Evolutionary conservation across 1,140 invertebrate species (phyloP).

Genomic region (Pinna nobilis): DNA sequence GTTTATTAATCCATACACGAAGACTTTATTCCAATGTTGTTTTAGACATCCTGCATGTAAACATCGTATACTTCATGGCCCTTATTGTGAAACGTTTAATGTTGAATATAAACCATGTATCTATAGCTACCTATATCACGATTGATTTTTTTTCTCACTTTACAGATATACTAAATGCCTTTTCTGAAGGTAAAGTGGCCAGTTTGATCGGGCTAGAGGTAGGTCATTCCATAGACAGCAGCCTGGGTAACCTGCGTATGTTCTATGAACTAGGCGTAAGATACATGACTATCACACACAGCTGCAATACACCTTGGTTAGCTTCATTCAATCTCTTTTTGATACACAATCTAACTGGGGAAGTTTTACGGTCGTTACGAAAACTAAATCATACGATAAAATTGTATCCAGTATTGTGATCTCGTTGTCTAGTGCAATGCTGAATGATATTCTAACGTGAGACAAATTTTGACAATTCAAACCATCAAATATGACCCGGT

Average conservation of each 20-base stretch:
- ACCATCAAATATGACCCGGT: no score
- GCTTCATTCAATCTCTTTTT: background rate
- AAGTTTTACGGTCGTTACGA: background rate
- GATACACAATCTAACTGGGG: background rate
- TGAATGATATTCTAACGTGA: no score
- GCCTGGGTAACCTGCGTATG: conserved; percentile 83
- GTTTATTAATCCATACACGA: no score
- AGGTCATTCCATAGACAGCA: conserved; percentile 85
- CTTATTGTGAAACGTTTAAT: no score
- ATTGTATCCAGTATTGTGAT: background rate
- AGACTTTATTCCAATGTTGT: no score
- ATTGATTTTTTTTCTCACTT: background rate
- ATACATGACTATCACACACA: conserved; percentile 87
- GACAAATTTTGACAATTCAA: no score
- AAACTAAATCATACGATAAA: background rate
- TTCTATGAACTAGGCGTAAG: conserved; percentile 85
- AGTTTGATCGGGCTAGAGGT: conserved; percentile 90
- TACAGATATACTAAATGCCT: conserved; percentile 85
- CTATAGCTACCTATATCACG: no score
- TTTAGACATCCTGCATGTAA: no score
- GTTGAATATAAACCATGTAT: no score
- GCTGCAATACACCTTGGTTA: conserved; percentile 88
- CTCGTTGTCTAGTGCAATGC: no score
- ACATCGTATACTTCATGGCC: no score
- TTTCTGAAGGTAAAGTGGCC: conserved; percentile 84